Conservation (phyloP, 2,113 vertebrate genomes). For the Cettia cetti region DNA sequence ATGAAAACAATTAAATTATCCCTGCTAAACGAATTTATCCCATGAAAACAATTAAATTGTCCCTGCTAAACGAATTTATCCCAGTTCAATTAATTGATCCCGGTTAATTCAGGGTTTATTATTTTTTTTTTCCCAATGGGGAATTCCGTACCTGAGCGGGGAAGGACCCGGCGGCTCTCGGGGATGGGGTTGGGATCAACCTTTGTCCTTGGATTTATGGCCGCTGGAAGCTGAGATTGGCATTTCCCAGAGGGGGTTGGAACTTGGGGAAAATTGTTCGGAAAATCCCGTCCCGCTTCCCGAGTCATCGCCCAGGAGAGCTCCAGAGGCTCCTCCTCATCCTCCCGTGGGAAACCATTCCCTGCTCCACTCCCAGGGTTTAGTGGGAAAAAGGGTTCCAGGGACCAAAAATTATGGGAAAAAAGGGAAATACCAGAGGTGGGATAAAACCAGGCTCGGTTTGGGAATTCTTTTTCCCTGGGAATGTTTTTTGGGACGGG, state of each 20-base stretch:
- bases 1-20: no score
- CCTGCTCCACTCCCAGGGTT: not conserved
- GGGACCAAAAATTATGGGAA: not conserved
- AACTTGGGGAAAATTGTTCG: rapidly evolving
- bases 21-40: not conserved
- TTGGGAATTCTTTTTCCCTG: not conserved
- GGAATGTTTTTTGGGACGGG: not conserved
- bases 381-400: not conserved
- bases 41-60: no score
- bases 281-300: rapidly evolving
- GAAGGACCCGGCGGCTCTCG: not conserved
- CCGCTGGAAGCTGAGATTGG: rapidly evolving
- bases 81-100: not conserved
- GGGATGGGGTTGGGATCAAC: not conserved
- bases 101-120: rapidly evolving
- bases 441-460: rapidly evolving
- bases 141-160: not conserved
- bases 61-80: not conserved
- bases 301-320: no score
- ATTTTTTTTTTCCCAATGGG: rapidly evolving
- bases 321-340: not conserved
- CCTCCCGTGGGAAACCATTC: not conserved
- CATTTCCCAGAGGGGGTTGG: not conserved
- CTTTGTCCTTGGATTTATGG: not conserved
- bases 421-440: not conserved